A percentile compares a stretch with the other conserved stretches of the same genome.
These are phyloP conservation scores for Trissolcus japonicus DNA, from an alignment of 2,888 invertebrate genomes.

Conservation along the genomic window DNA sequence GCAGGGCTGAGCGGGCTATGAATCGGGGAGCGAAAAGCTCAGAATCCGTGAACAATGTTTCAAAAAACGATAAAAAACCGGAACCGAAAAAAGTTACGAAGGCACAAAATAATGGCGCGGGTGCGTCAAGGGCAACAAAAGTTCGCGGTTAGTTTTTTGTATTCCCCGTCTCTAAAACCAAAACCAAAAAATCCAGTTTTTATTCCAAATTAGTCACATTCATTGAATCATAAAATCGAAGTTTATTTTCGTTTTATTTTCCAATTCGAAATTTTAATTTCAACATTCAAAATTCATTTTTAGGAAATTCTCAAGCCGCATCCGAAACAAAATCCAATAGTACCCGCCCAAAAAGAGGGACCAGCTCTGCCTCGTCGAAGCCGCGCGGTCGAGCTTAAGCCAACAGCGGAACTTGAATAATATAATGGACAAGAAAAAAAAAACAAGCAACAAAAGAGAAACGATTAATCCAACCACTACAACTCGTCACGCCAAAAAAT, in stretches of 20 bases:
- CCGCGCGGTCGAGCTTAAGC: conserved; percentile 39
- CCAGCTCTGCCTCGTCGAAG: conserved; percentile 30
- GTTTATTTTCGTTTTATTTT: not conserved
- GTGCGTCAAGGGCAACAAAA: conserved; percentile 30
- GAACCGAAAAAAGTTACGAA: conserved; percentile 62
- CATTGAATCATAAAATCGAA: not conserved
- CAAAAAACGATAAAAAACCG: conserved; percentile 38
- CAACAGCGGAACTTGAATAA: not conserved
- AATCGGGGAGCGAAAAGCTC: conserved; percentile 66
- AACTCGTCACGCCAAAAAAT: conserved; percentile 3
- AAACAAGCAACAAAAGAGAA: conserved; percentile 4
- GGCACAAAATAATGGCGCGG: conserved; percentile 34
- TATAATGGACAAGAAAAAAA: not conserved
- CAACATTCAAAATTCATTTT: conserved; percentile 7
- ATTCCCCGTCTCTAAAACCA: not conserved
- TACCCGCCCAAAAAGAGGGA: conserved; percentile 70
- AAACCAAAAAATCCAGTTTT: not conserved
- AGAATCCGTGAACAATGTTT: conserved; percentile 43
- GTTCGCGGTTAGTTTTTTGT: conserved; percentile 37
- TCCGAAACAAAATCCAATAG: conserved; percentile 65
- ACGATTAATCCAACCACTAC: not conserved
- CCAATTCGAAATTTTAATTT: conserved; percentile 2
- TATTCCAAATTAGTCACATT: not conserved
- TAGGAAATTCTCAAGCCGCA: conserved; percentile 64
- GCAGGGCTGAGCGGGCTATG: conserved; percentile 72